These are phyloP conservation scores for Agapornis roseicollis DNA, from an alignment of 2,113 vertebrate genomes.

Conservation along the genomic window DNA sequence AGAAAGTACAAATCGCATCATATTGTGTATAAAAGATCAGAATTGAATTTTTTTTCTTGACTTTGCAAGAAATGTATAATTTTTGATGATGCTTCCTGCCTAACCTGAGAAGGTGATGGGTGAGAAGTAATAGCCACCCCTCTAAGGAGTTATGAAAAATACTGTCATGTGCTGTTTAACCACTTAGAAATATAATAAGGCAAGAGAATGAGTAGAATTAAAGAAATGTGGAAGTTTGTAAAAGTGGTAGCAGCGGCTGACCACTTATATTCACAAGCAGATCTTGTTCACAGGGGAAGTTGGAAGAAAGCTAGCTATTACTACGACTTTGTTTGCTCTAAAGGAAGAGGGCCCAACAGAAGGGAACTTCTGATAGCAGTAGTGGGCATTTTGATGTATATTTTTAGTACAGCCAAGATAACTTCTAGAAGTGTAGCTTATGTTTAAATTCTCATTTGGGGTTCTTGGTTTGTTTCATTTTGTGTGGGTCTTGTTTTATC, in stretches of 20 bases:
- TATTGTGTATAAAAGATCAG: background rate
- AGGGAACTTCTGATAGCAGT: constrained; percentile 58
- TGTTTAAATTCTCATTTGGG: constrained; percentile 22
- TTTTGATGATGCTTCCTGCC: background rate
- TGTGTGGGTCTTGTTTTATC: background rate
- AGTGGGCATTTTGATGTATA: constrained; percentile 32
- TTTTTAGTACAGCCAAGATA: constrained; percentile 23
- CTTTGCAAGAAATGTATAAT: background rate
- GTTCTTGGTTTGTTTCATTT: constrained; percentile 16
- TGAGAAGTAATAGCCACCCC: background rate
- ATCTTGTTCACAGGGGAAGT: constrained; percentile 31
- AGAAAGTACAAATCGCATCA: background rate
- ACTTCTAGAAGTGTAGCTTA: background rate
- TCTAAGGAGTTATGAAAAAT: background rate
- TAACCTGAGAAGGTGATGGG: background rate
- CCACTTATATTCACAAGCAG: background rate
- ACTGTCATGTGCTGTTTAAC: background rate
- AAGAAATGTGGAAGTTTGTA: constrained; percentile 5
- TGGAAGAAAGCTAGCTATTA: constrained; percentile 37
- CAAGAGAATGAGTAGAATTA: background rate
- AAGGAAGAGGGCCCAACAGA: constrained; percentile 56
- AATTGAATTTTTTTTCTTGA: background rate
- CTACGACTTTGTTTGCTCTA: constrained; percentile 28
- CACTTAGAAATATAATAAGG: background rate
- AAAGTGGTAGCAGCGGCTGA: background rate